Base-by-base conservation (phyloP, 1,140 invertebrate species). In the Yoshiicerus persimilis region DNA sequence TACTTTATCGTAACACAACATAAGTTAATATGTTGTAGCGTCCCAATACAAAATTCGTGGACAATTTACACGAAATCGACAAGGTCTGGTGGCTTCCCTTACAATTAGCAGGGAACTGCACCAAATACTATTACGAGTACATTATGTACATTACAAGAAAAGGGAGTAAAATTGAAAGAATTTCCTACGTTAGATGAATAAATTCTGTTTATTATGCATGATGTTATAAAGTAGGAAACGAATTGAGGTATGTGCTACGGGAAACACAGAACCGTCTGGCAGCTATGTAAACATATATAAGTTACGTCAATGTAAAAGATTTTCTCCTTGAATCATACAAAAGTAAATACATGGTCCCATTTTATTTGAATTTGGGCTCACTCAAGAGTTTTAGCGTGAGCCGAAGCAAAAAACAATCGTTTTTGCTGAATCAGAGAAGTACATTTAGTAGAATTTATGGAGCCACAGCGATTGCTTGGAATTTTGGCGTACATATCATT, bases 131-230 rank as follows among this genome's bases (percentile, higher is more conserved):
- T n/a, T 30, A 80, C 16, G 62, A 66, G 16, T 32, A 70, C 66
- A 70, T 80, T 80, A 80, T 80, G 75, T 32, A 80, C 34, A 80
- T 80, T 80, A 80, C 75, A 80, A 80, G 75, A 80, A 80, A 80
- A 80, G 34, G 75, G 75, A 80, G 75, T 80, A 36, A 80, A 80
- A 36, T 38, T 4, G 23, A 80, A 36, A 80, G 32, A 38, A 38
- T 34, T 36, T 80, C 38, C 34, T 6, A 20, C 75, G 23, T 38
- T 34, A 34, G 23, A 32, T 80, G 34, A 13, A 80, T 80, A 32
- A 80, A 16, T 16, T 80, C 30, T n/a, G 9, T 80, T 34, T 80
- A 36, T 80, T 36, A 80, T 80, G 75, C 32, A 80, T 80, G 75
- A 1, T 4, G 47, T 56, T 56, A 56, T 56, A 56, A 56, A 56